Evolutionary conservation across 2,113 vertebrate species (phyloP), one percentile per base, ranked within the genome.

Genomic region (Theristicus caerulescens): DNA sequence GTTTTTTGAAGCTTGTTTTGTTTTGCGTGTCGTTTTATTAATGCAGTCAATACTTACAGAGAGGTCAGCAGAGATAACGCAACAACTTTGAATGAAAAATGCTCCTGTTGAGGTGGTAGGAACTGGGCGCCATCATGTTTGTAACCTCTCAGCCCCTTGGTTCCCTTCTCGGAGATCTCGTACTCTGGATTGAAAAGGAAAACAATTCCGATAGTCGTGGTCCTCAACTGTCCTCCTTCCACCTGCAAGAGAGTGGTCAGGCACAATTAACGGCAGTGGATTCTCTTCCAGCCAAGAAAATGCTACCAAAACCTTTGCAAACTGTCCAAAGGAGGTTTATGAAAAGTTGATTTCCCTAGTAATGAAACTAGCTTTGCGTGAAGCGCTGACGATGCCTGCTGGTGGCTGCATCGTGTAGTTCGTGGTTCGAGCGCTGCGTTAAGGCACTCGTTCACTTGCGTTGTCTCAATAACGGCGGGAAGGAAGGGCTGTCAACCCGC

Each of bases 371-470:
- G 52, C 54, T 36, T 20, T 46, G 47, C 47, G 6, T 6, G 66
- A 57, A 31, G 66, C 1, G 1, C 67, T 36, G 67, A 4, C 36
- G 51, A 29, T 65, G n/a, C 77, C 58, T 57, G 67, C 67, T 57
- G 77, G 47, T 34, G 40, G 24, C 38, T 15, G 47, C n/a, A 1
- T 34, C 10, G 22, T 2, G 3, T 8, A 34, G 86, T 25, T 21
- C 14, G 44, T 17, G 78, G 36, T 1, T 51, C 5, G 67, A 32
- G 51, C 5, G 51, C 42, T 25, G 67, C 12, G 3, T 49, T 2
- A 25, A 27, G n/a, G 22, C n/a, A 32, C 16, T 31, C 11, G 2
- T 17, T 18, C 21, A 5, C 47, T 18, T 24, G 83, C 0, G 0
- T 15, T 14, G 24, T 9, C 62, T 67, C 19, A 5, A 3, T 40